phyloP scores from a whole-genome alignment of 1,140 invertebrate species.

The Saccostrea glomerata region DNA sequence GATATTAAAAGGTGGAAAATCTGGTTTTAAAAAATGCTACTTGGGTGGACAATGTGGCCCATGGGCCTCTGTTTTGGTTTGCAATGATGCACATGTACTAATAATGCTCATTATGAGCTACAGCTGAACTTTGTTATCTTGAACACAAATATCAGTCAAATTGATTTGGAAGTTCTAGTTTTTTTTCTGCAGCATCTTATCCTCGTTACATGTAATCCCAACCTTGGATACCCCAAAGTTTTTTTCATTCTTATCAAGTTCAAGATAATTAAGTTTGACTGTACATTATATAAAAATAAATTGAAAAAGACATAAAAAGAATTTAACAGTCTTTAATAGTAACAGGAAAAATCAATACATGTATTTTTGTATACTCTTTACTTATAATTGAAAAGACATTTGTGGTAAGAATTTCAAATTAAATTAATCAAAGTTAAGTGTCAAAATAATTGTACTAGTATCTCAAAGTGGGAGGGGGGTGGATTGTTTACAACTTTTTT shows the following conservation, averaged over 20 bases:
- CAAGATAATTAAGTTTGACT: not conserved
- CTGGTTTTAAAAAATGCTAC: no score
- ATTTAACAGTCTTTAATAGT: not conserved
- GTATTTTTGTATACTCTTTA: not conserved
- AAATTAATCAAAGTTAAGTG: not conserved
- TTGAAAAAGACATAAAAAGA: not conserved
- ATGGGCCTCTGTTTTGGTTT: no score
- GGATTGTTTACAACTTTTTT: no score
- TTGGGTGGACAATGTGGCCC: no score
- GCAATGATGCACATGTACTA: not conserved
- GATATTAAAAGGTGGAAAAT: no score
- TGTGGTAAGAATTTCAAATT: not conserved
- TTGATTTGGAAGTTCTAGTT: not conserved
- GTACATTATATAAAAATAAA: not conserved
- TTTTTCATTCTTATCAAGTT: not conserved
- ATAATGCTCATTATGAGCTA: not conserved
- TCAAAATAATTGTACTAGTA: not conserved
- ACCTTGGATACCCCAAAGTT: not conserved
- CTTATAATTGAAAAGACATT: not conserved
- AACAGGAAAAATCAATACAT: not conserved
- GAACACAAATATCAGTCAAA: not conserved
- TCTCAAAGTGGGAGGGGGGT: no score
- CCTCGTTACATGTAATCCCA: not conserved
- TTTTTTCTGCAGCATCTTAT: not conserved
- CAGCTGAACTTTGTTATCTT: not conserved